These are phyloP conservation scores for Drusus annulatus DNA, from an alignment of 1,140 invertebrate genomes.

Conservation along the genomic window DNA sequence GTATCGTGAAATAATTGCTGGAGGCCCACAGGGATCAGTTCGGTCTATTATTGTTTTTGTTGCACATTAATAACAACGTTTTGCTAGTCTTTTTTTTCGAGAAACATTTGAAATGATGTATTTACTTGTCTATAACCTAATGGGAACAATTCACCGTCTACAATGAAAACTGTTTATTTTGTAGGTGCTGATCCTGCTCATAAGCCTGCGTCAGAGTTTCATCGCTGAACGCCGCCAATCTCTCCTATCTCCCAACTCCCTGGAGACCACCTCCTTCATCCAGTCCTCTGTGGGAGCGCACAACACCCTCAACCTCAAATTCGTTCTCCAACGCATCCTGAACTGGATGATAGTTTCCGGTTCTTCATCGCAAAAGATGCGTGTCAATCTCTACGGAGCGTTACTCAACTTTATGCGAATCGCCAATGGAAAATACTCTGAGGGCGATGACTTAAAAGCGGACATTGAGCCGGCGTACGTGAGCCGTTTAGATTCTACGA, in stretches of 20 bases:
- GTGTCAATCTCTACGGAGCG: conserved; percentile 88
- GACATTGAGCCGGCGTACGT: conserved; percentile 66
- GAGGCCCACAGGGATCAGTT: too few relatives aligned
- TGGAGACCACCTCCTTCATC: conserved; percentile 38
- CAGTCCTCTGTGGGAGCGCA: conserved; percentile 43
- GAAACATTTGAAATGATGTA: too few relatives aligned
- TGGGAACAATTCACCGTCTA: too few relatives aligned
- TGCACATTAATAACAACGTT: too few relatives aligned
- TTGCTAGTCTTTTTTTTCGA: too few relatives aligned
- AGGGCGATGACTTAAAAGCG: conserved; percentile 62
- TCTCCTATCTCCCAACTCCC: conserved; percentile 12
- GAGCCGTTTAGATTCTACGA: conserved; percentile 76
- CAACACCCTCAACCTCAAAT: conserved; percentile 78
- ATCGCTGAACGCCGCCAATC: conserved; percentile 50
- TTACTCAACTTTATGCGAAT: conserved; percentile 77
- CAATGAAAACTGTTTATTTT: not conserved
- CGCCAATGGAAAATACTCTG: conserved; percentile 69
- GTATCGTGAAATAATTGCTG: too few relatives aligned
- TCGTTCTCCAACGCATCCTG: conserved; percentile 78
- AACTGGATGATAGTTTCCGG: conserved; percentile 82
- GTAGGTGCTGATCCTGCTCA: conserved; percentile 53
- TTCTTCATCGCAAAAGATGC: conserved; percentile 83
- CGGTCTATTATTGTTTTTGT: too few relatives aligned
- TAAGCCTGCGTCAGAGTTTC: conserved; percentile 53
- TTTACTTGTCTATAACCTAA: too few relatives aligned